Base-by-base conservation (phyloP, 2,113 vertebrate species). In the Reinhardtius hippoglossoides region DNA sequence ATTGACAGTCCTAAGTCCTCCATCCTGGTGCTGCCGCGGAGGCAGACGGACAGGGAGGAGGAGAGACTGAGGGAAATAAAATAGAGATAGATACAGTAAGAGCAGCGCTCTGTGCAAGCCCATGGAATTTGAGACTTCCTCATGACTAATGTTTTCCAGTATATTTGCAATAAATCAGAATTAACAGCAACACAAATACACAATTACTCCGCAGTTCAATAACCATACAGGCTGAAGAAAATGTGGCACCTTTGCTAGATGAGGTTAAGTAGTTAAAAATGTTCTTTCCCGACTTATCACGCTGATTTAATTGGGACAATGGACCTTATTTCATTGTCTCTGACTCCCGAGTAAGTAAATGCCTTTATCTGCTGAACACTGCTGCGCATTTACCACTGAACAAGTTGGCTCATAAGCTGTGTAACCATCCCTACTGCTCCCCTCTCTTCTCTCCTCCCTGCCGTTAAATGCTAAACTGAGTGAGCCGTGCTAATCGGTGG, bases 401-500 rank as follows among this genome's bases (percentile, higher is more conserved):
- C 84, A 77, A 76, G 81, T 88, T 77, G 81, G 69, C 67, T 81
- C 77, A 80, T 92, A 92, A 93, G 85, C 87, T 85, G 78, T 40
- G 46, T 81, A 91, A 85, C 85, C 87, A 74, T 61, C 87, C 78
- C 76, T 76, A 75, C 83, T 20, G 56, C 56, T 57, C 52, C 82
- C 68, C 80, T 81, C 79, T 75, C 78, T 78, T 74, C 80, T 67
- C 84, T 85, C 85, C 81, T 70, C 72, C 71, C 86, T 64, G 84
- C 86, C 60, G 82, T 62, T 87, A 79, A 92, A 89, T 76, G 82
- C 87, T 80, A 87, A 89, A 90, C 88, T 37, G 50, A 91, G 84
- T 84, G 57, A 89, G 75, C 80, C 80, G 61, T 71, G 84, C 87
- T 95, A 93, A 93, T 93, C 92, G 90, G 89, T 76, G 83, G 88